Evolutionary conservation across 1,140 invertebrate species (phyloP), one percentile per base, ranked within the genome.

Genomic region (Calephelis nemesis): DNA sequence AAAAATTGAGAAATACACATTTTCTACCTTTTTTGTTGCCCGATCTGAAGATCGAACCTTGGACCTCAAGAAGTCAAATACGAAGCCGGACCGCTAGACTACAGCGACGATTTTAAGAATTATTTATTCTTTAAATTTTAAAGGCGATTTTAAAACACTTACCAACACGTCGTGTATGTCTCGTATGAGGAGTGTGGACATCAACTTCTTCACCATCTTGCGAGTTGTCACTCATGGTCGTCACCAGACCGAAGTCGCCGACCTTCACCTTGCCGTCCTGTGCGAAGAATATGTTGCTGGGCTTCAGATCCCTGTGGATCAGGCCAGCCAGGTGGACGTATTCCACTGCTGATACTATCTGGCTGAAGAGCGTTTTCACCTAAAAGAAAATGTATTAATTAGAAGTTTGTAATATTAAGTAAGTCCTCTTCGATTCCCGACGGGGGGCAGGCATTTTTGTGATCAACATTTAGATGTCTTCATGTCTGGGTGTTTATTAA

Each of bases 271-370:
- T 94, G 6, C 96, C 96, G 90, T 98, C 97, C 63, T 94, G 93
- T 0, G 98, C 96, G 85, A 99, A 99, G 87, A 99, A 98, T 78
- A 99, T 99, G 89, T 99, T 99, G 60, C 97, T 98, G 3, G 98
- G 98, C 93, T 99, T 99, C 19, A 99, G 93, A 92, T 99, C 98
- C 65, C 98, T 93, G 90, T 99, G 98, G 85, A 99, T 99, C 0
- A 99, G 93, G 5, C 97, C 96, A 75, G 96, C 95, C 0, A 95
- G 85, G 92, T 99, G 98, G 0, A 99, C 96, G 92, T 99, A 99
- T 70, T 98, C 96, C 7, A 99, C 98, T 39, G 98, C 98, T 71
- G 96, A 94, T 0, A 98, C 95, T 79, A 99, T 99, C 91, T 99
- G 98, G 78, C 95, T 93, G 92, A 99, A 99, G 68, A 99, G 96